Evolutionary conservation across 2,888 invertebrate species (phyloP), one percentile per base, ranked within the genome.

Genomic region (Hypercompe scribonia): DNA sequence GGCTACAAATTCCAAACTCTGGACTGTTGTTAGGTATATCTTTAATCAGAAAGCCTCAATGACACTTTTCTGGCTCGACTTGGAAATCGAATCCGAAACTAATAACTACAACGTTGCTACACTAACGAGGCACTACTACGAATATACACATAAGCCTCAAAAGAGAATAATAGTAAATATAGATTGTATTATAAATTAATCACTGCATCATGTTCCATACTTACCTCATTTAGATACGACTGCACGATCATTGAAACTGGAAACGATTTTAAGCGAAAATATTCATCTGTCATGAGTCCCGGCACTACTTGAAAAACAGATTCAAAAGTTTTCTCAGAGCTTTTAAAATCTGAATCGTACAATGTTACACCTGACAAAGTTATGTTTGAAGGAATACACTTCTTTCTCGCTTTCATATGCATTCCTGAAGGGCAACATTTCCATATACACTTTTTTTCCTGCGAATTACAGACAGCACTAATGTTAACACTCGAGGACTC

Each of bases 361-460:
- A 64, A 24, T 34, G 0, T 64, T 34, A 64, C 34, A 64, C 24
- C 24, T 10, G 64, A 34, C 7, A 64, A 8, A 34, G 13, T 64
- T 34, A 64, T 64, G 64, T 64, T 64, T 34, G 34, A 34, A 24
- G 34, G 21, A 21, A 24, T 10, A 64, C 64, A 64, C 24, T 34
- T 64, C 28, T 33, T 34, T 18, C 10, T 18, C 24, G 7, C 8
- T 3, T 0, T 34, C 24, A 64, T 24, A 64, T 34, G 18, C 34
- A 34, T 33, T 21, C 64, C 34, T 64, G 34, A 64, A 64, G 64
- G 34, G 3, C 64, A 64, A 34, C 64, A 64, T 34, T 64, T 64
- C 64, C 64, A 64, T 24, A 64, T 34, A 64, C 64, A 64, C 15
- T 34, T 64, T 64, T 24, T 64, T 28, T 24, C 34, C 33, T 0